These are phyloP conservation scores for Drosophila anomelani DNA, from an alignment of 2,888 invertebrate genomes.

Conservation along the genomic window DNA sequence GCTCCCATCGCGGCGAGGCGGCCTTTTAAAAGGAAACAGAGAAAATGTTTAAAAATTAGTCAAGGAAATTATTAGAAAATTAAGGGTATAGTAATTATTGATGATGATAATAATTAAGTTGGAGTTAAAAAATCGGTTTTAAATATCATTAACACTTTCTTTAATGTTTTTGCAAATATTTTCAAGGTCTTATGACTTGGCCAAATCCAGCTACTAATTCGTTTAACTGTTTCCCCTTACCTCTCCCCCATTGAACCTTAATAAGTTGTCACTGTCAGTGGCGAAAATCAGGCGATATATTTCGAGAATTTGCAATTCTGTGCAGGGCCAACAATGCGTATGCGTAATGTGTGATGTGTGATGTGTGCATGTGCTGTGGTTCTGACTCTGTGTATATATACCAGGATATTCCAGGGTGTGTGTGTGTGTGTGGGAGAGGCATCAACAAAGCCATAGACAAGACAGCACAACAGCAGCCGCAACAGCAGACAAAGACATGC, in stretches of 20 bases:
- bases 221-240: neutral
- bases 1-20: conserved; percentile 87
- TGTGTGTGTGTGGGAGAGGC: neutral
- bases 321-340: conserved; percentile 48
- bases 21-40: conserved; percentile 70
- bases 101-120: too few species aligned
- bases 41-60: conserved; percentile 25
- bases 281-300: conserved; percentile 12
- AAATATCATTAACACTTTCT: neutral
- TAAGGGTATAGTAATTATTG: too few species aligned
- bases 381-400: neutral
- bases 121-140: neutral
- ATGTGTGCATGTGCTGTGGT: neutral
- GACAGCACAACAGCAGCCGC: conserved; percentile 17
- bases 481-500: conserved; percentile 42
- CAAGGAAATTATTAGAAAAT: too few species aligned
- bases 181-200: too few species aligned
- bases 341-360: conserved; percentile 61
- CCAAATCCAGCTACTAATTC: neutral
- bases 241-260: neutral
- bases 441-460: conserved; percentile 42
- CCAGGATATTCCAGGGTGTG: neutral
- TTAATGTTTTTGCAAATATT: neutral
- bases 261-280: conserved; percentile 26
- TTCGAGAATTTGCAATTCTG: conserved; percentile 8